Evolutionary conservation across 2,888 invertebrate species (phyloP).

Genomic region (Laspeyria flexula): DNA sequence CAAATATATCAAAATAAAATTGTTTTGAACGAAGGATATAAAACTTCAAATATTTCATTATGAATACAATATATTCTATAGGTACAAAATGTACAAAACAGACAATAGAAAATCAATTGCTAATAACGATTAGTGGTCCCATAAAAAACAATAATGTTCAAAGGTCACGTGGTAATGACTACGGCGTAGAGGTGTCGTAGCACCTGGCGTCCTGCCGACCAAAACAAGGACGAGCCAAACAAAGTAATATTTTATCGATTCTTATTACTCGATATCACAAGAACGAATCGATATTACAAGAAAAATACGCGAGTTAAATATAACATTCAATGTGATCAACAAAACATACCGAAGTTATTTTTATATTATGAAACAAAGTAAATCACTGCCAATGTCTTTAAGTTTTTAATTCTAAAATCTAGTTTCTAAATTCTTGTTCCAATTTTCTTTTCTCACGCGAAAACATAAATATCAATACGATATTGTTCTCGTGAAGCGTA

Average conservation of each 20-base stretch:
- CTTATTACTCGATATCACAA: neutral
- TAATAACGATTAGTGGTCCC: neutral
- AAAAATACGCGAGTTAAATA: too few species aligned
- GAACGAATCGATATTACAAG: neutral
- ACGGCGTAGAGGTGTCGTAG: slow-evolving; percentile 43
- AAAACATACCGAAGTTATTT: too few species aligned
- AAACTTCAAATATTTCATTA: too few species aligned
- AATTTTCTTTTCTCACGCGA: slow-evolving; percentile 17
- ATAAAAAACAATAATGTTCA: too few species aligned
- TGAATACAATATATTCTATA: too few species aligned
- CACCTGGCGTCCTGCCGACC: slow-evolving; percentile 13
- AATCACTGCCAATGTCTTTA: neutral
- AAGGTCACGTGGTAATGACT: too few species aligned
- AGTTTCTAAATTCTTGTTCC: neutral
- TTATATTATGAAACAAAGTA: too few species aligned
- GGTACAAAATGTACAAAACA: too few species aligned
- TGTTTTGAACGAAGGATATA: too few species aligned
- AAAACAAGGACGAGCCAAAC: slow-evolving; percentile 18
- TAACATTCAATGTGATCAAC: too few species aligned
- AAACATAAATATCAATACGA: neutral
- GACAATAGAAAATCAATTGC: neutral
- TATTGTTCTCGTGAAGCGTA: slow-evolving; percentile 3
- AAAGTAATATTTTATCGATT: too few species aligned
- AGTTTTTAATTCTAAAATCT: neutral
- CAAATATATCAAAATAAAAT: too few species aligned